phyloP scores from a whole-genome alignment of 2,113 vertebrate genomes.

The Marmota flaviventris region DNA sequence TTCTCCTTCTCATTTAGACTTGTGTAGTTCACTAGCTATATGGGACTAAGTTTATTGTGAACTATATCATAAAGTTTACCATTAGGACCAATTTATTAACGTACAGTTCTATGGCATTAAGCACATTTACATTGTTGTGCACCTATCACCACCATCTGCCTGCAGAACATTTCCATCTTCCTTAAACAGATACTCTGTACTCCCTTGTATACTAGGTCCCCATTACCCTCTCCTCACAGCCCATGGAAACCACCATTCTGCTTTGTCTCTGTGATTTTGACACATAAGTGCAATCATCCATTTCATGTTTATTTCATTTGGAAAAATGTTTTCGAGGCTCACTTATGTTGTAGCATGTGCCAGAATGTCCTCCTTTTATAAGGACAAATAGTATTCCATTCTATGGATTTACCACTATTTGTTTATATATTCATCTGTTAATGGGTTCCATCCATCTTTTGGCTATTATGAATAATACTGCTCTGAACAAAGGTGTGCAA shows the following conservation, averaged over 20 bases:
- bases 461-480: background rate
- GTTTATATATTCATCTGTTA: background rate
- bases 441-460: background rate
- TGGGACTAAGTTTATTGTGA: background rate
- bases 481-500: background rate
- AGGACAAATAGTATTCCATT: background rate
- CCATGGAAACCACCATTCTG: background rate
- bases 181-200: background rate
- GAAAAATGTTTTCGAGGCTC: background rate
- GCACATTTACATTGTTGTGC: background rate
- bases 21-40: background rate
- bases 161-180: background rate
- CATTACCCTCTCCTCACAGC: background rate
- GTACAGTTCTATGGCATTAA: background rate
- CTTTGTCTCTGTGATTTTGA: background rate
- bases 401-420: background rate
- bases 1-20: background rate
- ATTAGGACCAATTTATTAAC: background rate
- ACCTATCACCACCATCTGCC: background rate
- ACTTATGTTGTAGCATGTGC: background rate
- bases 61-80: background rate
- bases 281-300: background rate
- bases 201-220: background rate
- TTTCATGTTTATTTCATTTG: background rate
- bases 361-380: background rate